phyloP scores from a whole-genome alignment of 2,797 vertebrate genomes.

The Falco novaeseelandiae region DNA sequence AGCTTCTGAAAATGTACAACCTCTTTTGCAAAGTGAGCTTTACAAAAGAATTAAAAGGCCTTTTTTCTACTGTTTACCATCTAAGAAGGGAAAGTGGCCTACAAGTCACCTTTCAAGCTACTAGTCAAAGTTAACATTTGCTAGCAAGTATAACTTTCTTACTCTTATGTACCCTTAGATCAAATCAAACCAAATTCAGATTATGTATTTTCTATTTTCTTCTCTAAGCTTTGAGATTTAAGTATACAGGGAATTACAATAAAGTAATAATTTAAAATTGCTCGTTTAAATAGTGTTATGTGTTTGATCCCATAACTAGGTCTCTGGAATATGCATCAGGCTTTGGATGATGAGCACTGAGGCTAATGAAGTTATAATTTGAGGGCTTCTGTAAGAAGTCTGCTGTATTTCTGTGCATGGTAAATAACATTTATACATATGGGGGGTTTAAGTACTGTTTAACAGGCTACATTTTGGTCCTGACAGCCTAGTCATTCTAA shows the following conservation, averaged over 20 bases:
- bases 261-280: background rate
- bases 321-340: background rate
- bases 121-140: background rate
- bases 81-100: background rate
- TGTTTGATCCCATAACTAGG: background rate
- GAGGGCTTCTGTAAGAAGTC: background rate
- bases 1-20: background rate
- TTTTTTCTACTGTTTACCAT: background rate
- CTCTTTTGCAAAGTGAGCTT: background rate
- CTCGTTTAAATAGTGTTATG: background rate
- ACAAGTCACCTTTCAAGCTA: background rate
- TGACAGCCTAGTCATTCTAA: background rate
- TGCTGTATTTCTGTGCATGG: background rate
- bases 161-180: background rate
- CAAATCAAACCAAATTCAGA: background rate
- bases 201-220: background rate
- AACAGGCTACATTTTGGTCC: background rate
- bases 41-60: background rate
- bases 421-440: background rate
- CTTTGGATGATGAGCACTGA: background rate
- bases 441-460: background rate
- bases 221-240: background rate
- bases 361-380: background rate
- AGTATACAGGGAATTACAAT: background rate
- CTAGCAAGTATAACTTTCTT: background rate